Base-by-base conservation (phyloP, 2,797 vertebrate genomes). In the Poecilia gillii region DNA sequence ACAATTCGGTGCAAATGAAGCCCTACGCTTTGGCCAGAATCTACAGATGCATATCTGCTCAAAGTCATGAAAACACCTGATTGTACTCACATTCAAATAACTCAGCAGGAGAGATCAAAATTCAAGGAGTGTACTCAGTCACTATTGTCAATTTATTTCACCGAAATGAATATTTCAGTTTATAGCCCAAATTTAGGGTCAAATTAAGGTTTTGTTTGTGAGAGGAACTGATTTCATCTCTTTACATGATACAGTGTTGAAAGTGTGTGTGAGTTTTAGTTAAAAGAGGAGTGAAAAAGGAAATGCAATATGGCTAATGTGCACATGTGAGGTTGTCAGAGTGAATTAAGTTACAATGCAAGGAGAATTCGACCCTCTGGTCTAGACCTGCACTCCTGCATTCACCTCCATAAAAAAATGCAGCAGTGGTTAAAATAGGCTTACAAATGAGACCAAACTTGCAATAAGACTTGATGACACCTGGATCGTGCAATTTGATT, bases 31-130 rank as follows among this genome's bases (percentile, higher is more conserved):
- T 75, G 87, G 87, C 88, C 89, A 86, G 72, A 79, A 81, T 71
- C 79, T 89, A 64, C 62, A 93, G 90, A 94, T 92, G 77, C 75
- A 79, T 88, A 93, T 94, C 93, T 91, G 55, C 74, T 70, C 55
- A 78, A 84, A 89, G 84, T 81, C 83, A 72, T 87, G 80, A 86
- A 84, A 92, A 90, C 87, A 87, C 83, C 88, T 92, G 92, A 90
- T 43, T 87, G 83, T 79, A 12, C 86, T 87, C 77, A 72, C n/a
- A 68, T 77, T 89, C 59, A 87, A 71, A 28, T 71, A 71, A 71
- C 68, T 28, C 25, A 45, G 13, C 68, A 71, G 25, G 25, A 45
- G 25, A 16, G 5, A 46, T 18, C 68, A 46, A 71, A 68, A 71
- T 45, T 46, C 41, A 71, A 46, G 41, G 68, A 28, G 68, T 71